Conservation (phyloP, 2,113 vertebrate species). For the Podarcis raffonei region DNA sequence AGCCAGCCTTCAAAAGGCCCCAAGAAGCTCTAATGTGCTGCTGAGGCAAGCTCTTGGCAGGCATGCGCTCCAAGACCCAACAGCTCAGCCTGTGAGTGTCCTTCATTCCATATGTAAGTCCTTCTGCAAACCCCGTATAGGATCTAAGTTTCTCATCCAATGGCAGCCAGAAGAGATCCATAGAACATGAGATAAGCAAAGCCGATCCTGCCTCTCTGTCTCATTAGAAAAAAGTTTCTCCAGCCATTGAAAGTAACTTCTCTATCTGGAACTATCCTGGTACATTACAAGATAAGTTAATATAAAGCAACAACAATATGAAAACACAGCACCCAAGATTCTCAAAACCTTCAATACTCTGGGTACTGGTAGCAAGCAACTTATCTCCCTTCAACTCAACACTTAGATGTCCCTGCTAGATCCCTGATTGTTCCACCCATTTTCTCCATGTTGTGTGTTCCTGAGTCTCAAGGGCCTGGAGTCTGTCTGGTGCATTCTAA, state of each 20-base stretch:
- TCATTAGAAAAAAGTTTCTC: not conserved
- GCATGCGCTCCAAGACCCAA: too few species aligned
- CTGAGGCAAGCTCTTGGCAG: too few species aligned
- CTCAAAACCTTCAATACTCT: not conserved
- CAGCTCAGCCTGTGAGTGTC: not conserved
- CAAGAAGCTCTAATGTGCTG: too few species aligned
- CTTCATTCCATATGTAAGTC: not conserved
- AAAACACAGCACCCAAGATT: not conserved
- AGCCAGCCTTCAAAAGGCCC: too few species aligned
- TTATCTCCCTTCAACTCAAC: not conserved
- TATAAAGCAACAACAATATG: not conserved
- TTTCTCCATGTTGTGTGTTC: not conserved
- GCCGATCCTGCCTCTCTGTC: not conserved
- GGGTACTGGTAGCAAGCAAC: not conserved
- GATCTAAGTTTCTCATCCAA: not conserved
- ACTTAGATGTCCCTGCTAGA: not conserved
- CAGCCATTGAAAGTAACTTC: not conserved
- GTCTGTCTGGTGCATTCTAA: not conserved
- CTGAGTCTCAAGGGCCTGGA: not conserved
- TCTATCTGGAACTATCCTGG: not conserved
- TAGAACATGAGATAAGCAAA: not conserved
- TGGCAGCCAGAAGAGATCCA: not conserved
- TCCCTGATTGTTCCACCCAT: not conserved
- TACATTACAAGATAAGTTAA: not conserved
- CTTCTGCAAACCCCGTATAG: not conserved